Evolutionary conservation across 2,113 vertebrate species (phyloP), one percentile per base, ranked within the genome.

Genomic region (Lipophrys pholis): DNA sequence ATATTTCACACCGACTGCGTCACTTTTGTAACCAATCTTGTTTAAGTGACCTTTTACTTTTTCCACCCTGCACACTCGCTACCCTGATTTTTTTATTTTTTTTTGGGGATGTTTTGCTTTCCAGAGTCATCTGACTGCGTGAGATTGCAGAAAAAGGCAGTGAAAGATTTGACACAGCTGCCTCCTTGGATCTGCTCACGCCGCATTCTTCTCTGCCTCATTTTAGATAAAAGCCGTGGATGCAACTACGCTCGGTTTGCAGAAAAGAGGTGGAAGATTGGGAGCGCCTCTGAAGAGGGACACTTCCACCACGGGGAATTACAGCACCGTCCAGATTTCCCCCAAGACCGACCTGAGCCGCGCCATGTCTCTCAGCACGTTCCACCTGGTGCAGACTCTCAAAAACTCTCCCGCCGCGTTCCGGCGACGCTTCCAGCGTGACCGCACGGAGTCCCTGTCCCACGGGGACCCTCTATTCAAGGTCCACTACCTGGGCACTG

Each of bases 391-490:
- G 90, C 92, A 94, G 81, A 93, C 93, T 14, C 81, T 95, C 0
- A 94, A 92, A 74, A 93, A 95, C 90, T 95, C 94, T 0, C 94
- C 94, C 0, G 93, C 93, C 0, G 93, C 91, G 11, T 64, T 95
- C 0, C 93, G 94, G 1, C 92, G 93, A 2, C 90, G 90, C 60
- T 94, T 95, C 55, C 80, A 89, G 48, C 90, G 92, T 0, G 93
- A 93, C 89, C 93, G 90, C 66, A 93, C 93, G 0, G 93, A 94
- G 78, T 93, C 88, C 1, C 68, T 95, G 15, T 94, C 94, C 43
- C 94, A 95, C 12, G 94, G 94, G 0, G 94, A 95, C 72, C 94
- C 94, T 5, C 90, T 94, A 35, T 95, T 95, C 54, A 94, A 94
- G 64, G 94, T 94, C 14, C 93, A 94, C 78, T 95, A 94, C 85